Base-by-base conservation (phyloP, 2,113 vertebrate genomes). In the Atractosteus spatula region DNA sequence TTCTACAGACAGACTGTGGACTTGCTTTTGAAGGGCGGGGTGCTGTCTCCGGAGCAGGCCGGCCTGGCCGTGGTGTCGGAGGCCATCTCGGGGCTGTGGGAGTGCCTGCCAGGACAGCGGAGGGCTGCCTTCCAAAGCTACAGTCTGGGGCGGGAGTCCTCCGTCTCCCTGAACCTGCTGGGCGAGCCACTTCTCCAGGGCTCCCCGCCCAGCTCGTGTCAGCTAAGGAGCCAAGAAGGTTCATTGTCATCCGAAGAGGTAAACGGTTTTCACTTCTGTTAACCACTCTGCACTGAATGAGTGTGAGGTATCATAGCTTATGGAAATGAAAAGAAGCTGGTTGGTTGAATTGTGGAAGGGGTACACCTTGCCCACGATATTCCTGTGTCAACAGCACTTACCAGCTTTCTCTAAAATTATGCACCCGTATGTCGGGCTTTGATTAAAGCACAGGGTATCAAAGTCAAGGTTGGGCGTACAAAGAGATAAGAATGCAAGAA, bases 1-100 rank as follows among this genome's bases (percentile, higher is more conserved):
- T 94, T 95, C 78, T 95, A 95, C 88, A 92, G 89, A 78, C 89
- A 89, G 80, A 89, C 80, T 0, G 81, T 94, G 84, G 92, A 94
- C 73, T 82, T 92, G 61, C 81, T 95, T 80, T 74, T 88, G 7
- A 74, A 71, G 77, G 85, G 83, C 6, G 74, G 82, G n/a, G 65
- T 93, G 54, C 70, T 95, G 73, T 77, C 87, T 70, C 67, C 75
- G 0, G 83, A 84, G 76, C 87, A 93, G 61, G 78, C 77, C 44
- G 75, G 74, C 0, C 82, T 92, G 29, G 84, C 93, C 55, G 79
- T 91, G n/a, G 86, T 94, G 77, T 95, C 94, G 0, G 89, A 86
- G 0, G 90, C 92, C 78, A 87, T 95, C 80, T 93, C 91, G 56
- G 86, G 88, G 64, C 78, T 95, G 76, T 95, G 94, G 94, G 89